Evolutionary conservation across 2,888 invertebrate genomes (phyloP).

Genomic region (Atethmia centrago): DNA sequence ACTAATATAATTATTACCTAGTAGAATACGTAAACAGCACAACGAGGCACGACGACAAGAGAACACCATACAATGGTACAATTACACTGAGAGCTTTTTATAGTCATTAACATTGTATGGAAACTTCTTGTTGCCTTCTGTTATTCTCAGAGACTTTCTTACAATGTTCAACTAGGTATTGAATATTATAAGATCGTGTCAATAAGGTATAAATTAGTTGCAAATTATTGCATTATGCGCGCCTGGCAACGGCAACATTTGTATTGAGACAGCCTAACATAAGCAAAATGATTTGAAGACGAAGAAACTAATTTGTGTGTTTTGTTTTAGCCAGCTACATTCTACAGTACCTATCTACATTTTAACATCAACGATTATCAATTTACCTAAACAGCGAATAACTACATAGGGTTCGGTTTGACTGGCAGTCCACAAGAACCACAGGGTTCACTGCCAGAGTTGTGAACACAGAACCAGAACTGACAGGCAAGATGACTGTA

Average conservation of each 20-base stretch:
- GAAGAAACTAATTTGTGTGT: background rate
- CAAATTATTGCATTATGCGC: background rate
- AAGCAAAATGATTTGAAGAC: background rate
- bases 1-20: conserved; percentile 28
- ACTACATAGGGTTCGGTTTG: background rate
- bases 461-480: too few relatives aligned
- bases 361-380: background rate
- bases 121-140: conserved; percentile 72
- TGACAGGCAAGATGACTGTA: background rate
- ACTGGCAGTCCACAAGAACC: background rate
- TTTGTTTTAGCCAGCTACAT: background rate
- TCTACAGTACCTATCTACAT: background rate
- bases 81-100: conserved; percentile 79
- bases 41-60: conserved; percentile 66
- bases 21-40: conserved; percentile 51
- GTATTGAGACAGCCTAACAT: background rate
- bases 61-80: conserved; percentile 75
- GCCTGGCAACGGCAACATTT: background rate
- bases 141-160: conserved; percentile 76
- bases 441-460: too few relatives aligned
- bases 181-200: conserved; percentile 20
- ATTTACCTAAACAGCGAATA: background rate
- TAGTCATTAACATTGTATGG: conserved; percentile 74
- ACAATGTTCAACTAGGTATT: conserved; percentile 52
- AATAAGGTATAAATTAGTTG: conserved; percentile 10